Base-by-base conservation (phyloP, 2,888 invertebrate species). In the Drosophila maculinotata region DNA sequence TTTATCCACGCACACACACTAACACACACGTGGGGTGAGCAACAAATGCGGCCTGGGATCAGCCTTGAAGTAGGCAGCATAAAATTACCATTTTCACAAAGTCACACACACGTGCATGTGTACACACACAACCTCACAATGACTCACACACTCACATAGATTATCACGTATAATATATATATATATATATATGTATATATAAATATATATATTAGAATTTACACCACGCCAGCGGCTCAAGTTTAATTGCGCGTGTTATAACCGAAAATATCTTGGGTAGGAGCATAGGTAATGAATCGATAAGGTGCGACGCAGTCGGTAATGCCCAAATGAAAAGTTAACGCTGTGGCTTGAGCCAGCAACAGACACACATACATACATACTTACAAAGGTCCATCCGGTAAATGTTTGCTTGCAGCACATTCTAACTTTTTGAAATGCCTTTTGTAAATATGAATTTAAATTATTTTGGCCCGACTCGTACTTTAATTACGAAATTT, bases 201-300 rank as follows among this genome's bases (percentile, higher is more conserved):
- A n/a, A n/a, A n/a, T n/a, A n/a, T n/a, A n/a, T n/a, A 54, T 63
- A 76, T 79, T 64, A 36, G 81, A 56, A 70, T 73, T 70, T 71
- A 60, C 41, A 38, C 45, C 67, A 69, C 60, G 66, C 53, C 54
- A 59, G 63, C 58, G 63, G 52, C 66, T 62, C 48, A 63, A 66
- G 68, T 67, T 68, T 75, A 81, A 86, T 81, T 86, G 86, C 66
- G 83, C 80, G 66, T 76, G 80, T 60, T 45, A 60, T 63, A 63
- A 67, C 58, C 65, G 26, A 25, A 58, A 68, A 77, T 80, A 60
- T 62, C 54, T 17, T 44, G 17, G 28, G 35, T 10, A 6, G 47
- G 20, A 41, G 48, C 56, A 49, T 25, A 47, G 58, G 53, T 75
- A 75, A 48, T 64, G 76, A 72, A 70, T 76, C 65, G 76, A 72